Evolutionary conservation across 2,797 vertebrate genomes (phyloP).

Genomic region (Cheracebus regulus): DNA sequence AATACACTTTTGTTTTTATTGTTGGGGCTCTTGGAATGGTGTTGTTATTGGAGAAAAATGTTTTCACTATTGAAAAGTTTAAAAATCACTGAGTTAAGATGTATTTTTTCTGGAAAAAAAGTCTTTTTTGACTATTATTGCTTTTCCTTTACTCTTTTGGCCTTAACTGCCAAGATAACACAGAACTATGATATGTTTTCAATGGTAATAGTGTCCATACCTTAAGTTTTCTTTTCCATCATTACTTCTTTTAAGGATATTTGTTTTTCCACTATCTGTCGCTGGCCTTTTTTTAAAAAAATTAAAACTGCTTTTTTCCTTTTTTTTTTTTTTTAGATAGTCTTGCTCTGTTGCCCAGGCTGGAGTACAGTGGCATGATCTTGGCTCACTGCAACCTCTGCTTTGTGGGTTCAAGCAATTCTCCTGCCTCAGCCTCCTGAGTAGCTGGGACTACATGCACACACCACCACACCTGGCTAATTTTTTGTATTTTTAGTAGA

Average conservation of each 20-base stretch:
- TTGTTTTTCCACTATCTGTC: background rate
- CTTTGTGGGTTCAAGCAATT: too few relatives aligned
- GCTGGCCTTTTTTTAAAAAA: background rate
- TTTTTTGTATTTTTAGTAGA: too few relatives aligned
- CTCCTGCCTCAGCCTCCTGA: too few relatives aligned
- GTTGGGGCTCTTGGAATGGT: background rate
- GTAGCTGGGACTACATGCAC: too few relatives aligned
- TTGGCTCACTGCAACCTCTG: too few relatives aligned
- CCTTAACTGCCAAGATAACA: background rate
- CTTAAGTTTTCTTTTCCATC: background rate
- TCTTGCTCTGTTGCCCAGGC: too few relatives aligned
- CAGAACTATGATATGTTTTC: background rate
- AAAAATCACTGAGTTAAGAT: background rate
- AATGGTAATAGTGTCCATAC: accelerated
- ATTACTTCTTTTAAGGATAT: conserved; percentile 8
- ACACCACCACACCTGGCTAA: too few relatives aligned
- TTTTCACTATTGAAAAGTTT: background rate
- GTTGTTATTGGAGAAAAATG: background rate
- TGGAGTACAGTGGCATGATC: too few relatives aligned
- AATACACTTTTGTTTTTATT: conserved; percentile 15
- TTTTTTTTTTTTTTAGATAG: background rate
- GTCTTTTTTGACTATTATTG: background rate
- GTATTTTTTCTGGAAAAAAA: background rate
- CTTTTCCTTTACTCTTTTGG: background rate
- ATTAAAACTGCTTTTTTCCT: background rate